Evolutionary conservation across 2,888 invertebrate genomes (phyloP).

Genomic region (Drosophila phalerata): DNA sequence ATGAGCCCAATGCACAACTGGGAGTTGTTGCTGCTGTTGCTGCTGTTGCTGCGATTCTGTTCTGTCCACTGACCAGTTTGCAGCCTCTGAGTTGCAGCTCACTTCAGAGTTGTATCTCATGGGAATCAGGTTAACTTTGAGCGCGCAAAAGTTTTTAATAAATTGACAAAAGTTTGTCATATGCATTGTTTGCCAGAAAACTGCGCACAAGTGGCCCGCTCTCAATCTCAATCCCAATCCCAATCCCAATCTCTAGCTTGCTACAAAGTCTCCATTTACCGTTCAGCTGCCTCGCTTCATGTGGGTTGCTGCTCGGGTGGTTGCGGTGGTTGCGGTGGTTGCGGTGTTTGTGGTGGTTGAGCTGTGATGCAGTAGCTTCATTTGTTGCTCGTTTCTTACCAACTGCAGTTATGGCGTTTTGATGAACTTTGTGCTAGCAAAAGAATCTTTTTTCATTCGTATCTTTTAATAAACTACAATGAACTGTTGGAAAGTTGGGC

Average conservation of each 20-base stretch:
- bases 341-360: slow-evolving; percentile 18
- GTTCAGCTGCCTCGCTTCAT: slow-evolving; percentile 31
- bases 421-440: slow-evolving; percentile 68
- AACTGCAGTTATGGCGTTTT: slow-evolving; percentile 61
- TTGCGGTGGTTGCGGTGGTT: slow-evolving; percentile 17
- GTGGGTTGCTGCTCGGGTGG: slow-evolving; percentile 27
- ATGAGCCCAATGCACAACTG: slow-evolving; percentile 44
- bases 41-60: slow-evolving; percentile 42
- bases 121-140: slow-evolving; percentile 79
- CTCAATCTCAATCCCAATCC: slow-evolving; percentile 40
- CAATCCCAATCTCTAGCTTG: slow-evolving; percentile 30
- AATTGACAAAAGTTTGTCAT: slow-evolving; percentile 82
- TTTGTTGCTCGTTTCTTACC: slow-evolving; percentile 45
- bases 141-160: slow-evolving; percentile 74
- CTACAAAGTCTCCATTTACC: slow-evolving; percentile 50
- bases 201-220: slow-evolving; percentile 66
- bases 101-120: slow-evolving; percentile 48
- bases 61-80: slow-evolving; percentile 62
- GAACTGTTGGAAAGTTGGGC: neutral
- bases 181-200: slow-evolving; percentile 75
- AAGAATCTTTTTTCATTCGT: slow-evolving; percentile 31
- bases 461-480: slow-evolving; percentile 45
- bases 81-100: slow-evolving; percentile 17
- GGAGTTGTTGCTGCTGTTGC: slow-evolving; percentile 32
- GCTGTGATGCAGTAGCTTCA: slow-evolving; percentile 35